A percentile compares a stretch with the other conserved stretches of the same genome.
Conservation (phyloP, 2,888 invertebrate species). For the Hyposoter dolosus region DNA sequence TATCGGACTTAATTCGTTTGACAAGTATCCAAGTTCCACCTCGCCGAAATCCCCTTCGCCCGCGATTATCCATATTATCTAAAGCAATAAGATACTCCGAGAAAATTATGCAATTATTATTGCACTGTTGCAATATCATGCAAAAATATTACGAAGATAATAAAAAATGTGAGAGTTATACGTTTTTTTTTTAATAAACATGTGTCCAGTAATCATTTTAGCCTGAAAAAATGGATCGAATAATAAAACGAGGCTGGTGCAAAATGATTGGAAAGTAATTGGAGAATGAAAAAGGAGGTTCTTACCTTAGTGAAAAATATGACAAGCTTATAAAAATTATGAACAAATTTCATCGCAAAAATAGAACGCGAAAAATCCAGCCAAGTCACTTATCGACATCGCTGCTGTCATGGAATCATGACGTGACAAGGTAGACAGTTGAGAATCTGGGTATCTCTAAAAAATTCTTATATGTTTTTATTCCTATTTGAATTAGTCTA, state of each 20-base stretch:
- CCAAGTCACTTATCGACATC: conserved; percentile 61
- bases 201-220: neutral
- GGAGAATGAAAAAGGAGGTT: neutral
- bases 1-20: conserved; percentile 70
- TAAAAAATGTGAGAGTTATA: too few species aligned
- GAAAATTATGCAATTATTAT: too few species aligned
- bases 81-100: neutral
- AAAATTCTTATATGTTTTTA: conserved; percentile 28
- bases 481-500: neutral
- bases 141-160: too few species aligned
- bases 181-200: neutral
- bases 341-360: conserved; percentile 75
- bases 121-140: too few species aligned
- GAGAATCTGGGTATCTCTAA: conserved; percentile 34
- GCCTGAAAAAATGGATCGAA: neutral
- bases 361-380: conserved; percentile 69
- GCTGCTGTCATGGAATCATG: conserved; percentile 61
- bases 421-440: conserved; percentile 51
- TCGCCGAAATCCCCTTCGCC: conserved; percentile 69
- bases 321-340: conserved; percentile 71
- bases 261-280: neutral
- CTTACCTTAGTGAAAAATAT: conserved; percentile 72
- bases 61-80: conserved; percentile 67
- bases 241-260: neutral
- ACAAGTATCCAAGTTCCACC: conserved; percentile 70